Conservation (phyloP, 2,888 invertebrate species). For the Alloscopus bannaensis region DNA sequence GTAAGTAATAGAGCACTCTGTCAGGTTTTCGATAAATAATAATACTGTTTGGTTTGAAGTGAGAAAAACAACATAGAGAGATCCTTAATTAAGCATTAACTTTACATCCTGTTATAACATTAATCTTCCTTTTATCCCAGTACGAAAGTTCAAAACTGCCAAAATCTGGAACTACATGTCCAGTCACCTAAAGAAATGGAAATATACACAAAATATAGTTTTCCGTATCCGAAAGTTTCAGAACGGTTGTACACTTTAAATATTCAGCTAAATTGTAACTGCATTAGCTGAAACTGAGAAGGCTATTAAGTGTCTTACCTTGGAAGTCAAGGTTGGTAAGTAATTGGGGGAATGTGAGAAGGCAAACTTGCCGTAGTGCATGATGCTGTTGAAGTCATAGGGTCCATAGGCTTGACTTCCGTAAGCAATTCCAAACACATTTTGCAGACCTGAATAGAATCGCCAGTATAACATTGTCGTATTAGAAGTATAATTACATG, state of each 20-base stretch:
- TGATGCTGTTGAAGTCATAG: conserved; percentile 39
- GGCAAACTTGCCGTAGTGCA: conserved; percentile 49
- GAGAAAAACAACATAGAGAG: no score
- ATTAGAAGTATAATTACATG: no score
- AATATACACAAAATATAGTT: no score
- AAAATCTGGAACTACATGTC: conserved; percentile 11
- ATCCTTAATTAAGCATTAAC: conserved; percentile 18
- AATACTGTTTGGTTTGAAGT: conserved; percentile 4
- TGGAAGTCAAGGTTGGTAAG: conserved; percentile 33
- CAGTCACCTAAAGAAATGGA: conserved; percentile 14
- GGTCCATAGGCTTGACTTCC: conserved; percentile 38
- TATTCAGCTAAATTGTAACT: neutral
- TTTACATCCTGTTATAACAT: conserved; percentile 43
- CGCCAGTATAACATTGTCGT: no score
- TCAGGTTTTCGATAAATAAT: no score
- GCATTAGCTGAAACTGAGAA: no score
- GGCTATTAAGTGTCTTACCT: conserved; percentile 20
- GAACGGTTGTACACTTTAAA: no score
- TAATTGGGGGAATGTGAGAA: conserved; percentile 43
- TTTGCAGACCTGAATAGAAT: conserved; percentile 24
- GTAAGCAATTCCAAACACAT: conserved; percentile 43
- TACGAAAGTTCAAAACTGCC: conserved; percentile 34
- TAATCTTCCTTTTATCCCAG: conserved; percentile 53
- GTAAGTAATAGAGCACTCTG: no score
- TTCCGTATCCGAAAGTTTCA: no score